Evolutionary conservation across 1,140 invertebrate species (phyloP).

Genomic region (Aplysia californica): DNA sequence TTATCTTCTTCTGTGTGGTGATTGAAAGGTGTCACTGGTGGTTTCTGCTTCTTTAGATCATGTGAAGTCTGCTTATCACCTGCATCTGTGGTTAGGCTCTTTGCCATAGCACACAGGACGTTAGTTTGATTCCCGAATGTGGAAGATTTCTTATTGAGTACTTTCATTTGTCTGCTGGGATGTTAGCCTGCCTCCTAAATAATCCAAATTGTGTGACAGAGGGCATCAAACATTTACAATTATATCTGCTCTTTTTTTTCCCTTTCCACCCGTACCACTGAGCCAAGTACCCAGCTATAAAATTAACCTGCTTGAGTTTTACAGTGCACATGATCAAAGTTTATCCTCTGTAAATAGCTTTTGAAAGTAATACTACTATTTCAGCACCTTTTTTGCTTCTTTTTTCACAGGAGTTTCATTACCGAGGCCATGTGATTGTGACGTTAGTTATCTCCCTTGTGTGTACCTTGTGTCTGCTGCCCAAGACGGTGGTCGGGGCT

Average conservation of each 20-base stretch:
- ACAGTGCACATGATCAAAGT: not conserved
- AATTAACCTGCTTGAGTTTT: no score
- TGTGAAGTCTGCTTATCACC: no score
- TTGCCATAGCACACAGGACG: not conserved
- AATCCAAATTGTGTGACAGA: no score
- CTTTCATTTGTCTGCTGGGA: no score
- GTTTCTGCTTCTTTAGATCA: not conserved
- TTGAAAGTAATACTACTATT: not conserved
- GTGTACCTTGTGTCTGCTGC: conserved; percentile 41
- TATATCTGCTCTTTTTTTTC: no score
- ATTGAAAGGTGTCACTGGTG: not conserved
- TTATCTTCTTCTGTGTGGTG: not conserved
- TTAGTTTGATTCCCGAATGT: not conserved
- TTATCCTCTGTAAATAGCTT: not conserved
- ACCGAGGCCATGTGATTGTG: conserved; percentile 49
- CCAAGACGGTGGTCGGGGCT: conserved; percentile 72
- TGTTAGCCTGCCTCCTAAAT: no score
- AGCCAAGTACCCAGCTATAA: no score
- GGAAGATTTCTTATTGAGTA: no score
- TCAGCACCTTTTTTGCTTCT: not conserved
- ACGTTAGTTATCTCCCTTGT: conserved; percentile 45
- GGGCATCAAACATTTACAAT: no score
- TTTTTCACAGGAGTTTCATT: conserved; percentile 41
- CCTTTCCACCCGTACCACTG: no score
- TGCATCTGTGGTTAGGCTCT: not conserved